A percentile compares a stretch with the other conserved stretches of the same genome.
Conservation (phyloP, 2,797 vertebrate species). For the Malurus splendens region DNA sequence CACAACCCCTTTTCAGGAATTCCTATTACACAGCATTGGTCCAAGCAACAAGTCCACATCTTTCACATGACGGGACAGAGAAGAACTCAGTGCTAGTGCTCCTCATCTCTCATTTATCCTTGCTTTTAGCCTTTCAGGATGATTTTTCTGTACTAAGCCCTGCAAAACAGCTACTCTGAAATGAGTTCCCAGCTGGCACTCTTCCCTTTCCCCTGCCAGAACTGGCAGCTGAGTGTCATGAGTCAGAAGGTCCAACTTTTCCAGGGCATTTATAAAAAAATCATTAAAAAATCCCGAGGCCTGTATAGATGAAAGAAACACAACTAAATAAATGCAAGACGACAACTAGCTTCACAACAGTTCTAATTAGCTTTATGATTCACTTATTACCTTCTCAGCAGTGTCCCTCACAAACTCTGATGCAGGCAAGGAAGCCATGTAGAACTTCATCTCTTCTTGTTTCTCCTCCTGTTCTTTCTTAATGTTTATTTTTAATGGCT, state of each 20-base stretch:
- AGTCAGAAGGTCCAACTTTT: not conserved
- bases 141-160: not conserved
- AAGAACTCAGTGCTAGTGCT: not conserved
- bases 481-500: conserved; percentile 80
- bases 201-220: not conserved
- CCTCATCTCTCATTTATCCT: not conserved
- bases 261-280: not conserved
- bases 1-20: not conserved
- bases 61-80: accelerated
- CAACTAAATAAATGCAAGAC: not conserved
- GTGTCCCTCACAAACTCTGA: conserved; percentile 86
- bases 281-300: not conserved
- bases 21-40: not conserved
- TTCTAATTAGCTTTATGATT: not conserved
- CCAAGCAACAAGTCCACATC: not conserved
- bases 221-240: not conserved
- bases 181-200: not conserved
- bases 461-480: conserved; percentile 91
- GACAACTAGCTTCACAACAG: not conserved
- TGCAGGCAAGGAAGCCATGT: conserved; percentile 78
- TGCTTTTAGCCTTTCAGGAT: not conserved
- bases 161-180: not conserved
- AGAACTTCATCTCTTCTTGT: conserved; percentile 85
- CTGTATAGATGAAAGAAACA: not conserved
- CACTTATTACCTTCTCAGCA: conserved; percentile 83